Base-by-base conservation (phyloP, 2,797 vertebrate species). In the Borostomias antarcticus region DNA sequence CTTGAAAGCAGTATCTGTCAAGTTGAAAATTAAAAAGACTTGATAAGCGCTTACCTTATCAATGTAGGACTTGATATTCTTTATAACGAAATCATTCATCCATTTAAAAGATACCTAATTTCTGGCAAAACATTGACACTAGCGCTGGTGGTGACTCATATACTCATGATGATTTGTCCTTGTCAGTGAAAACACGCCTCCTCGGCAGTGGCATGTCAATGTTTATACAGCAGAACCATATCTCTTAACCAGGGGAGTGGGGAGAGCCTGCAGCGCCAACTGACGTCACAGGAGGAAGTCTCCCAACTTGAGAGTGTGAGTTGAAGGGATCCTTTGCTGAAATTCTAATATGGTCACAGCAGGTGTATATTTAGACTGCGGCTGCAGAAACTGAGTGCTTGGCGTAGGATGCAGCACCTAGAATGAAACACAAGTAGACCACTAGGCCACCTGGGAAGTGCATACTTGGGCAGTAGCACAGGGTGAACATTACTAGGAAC, bases 221-320 rank as follows among this genome's bases (percentile, higher is more conserved):
- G 66, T 79, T 82, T 78, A 79, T 80, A 13, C n/a, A 45, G 40
- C 74, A 68, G 56, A 56, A 50, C 45, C 40, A 53, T 64, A 68
- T 35, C 65, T 70, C 47, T 74, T n/a, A n/a, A n/a, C n/a, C n/a
- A n/a, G n/a, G n/a, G n/a, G n/a, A n/a, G n/a, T n/a, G n/a, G n/a
- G n/a, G n/a, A n/a, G n/a, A n/a, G n/a, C n/a, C n/a, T n/a, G n/a
- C n/a, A n/a, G n/a, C n/a, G n/a, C n/a, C n/a, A n/a, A n/a, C n/a
- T n/a, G n/a, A n/a, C n/a, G n/a, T n/a, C n/a, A n/a, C 40, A 43
- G 15, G n/a, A n/a, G n/a, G n/a, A 17, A 17, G 13, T 6, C 13
- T 15, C 0, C 40, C n/a, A n/a, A n/a, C 13, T 43, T 17, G 15
- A 5, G 13, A 43, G n/a, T 7, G 2, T 0, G 40, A 17, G 40